These are phyloP conservation scores for Ceratotherium simum DNA, from an alignment of 2,113 vertebrate species.

Conservation along the genomic window DNA sequence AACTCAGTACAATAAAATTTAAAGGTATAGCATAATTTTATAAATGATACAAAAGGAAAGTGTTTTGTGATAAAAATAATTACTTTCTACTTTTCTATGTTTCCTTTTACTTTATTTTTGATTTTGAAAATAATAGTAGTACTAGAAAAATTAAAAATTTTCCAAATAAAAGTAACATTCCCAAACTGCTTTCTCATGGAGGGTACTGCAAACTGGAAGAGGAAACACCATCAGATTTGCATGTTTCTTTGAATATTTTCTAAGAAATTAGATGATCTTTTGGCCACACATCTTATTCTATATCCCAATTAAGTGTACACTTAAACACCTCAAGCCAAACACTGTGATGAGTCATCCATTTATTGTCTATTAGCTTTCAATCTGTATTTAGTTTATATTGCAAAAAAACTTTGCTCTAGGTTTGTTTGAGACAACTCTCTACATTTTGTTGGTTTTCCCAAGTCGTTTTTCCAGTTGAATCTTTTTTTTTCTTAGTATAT, in stretches of 20 bases:
- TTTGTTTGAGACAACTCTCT: background rate
- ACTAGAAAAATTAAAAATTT: background rate
- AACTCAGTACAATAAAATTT: conserved; percentile 3
- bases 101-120: conserved; percentile 36
- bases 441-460: background rate
- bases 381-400: background rate
- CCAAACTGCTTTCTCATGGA: background rate
- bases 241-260: conserved; percentile 47
- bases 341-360: background rate
- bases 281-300: background rate
- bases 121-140: background rate
- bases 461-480: background rate
- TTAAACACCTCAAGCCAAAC: conserved; percentile 21
- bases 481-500: background rate
- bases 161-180: conserved; percentile 29
- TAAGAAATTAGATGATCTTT: background rate
- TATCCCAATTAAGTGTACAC: background rate
- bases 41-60: conserved; percentile 31
- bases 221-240: background rate
- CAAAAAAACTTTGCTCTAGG: background rate
- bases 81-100: background rate
- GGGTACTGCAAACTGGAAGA: background rate
- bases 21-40: background rate
- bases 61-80: background rate
- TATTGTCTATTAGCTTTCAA: background rate